These are phyloP conservation scores for Xenotilapia longispinis DNA, from an alignment of 2,113 vertebrate species.

Conservation along the genomic window DNA sequence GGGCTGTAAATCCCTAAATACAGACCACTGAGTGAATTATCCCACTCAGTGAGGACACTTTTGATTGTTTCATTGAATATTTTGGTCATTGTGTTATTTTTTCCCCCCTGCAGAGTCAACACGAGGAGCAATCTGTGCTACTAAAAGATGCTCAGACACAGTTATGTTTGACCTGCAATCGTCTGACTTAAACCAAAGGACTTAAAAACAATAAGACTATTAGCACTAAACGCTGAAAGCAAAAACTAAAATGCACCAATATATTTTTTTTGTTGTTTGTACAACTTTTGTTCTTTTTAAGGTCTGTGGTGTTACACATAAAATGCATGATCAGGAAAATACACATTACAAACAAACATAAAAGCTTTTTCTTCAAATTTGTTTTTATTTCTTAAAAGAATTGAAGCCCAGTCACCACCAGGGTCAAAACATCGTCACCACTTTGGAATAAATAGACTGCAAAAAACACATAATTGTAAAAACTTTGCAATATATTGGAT, in stretches of 20 bases:
- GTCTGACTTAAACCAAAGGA: background rate
- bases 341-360: background rate
- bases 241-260: background rate
- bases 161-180: background rate
- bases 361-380: background rate
- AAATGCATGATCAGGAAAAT: background rate
- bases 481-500: background rate
- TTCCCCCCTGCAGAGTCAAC: rapidly evolving
- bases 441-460: background rate
- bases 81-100: background rate
- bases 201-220: background rate
- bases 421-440: background rate
- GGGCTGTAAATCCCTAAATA: background rate
- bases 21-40: background rate
- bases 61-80: background rate
- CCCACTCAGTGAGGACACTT: background rate
- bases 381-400: too few species aligned
- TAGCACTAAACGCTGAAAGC: background rate
- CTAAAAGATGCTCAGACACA: background rate
- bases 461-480: background rate
- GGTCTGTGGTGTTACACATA: background rate
- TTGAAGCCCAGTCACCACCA: background rate
- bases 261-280: background rate
- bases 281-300: background rate
- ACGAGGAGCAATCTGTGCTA: background rate